Percentiles rank a stretch among this genome's conserved stretches.
phyloP scores from a whole-genome alignment of 1,140 invertebrate genomes.

The Heliconius eleuchia region DNA sequence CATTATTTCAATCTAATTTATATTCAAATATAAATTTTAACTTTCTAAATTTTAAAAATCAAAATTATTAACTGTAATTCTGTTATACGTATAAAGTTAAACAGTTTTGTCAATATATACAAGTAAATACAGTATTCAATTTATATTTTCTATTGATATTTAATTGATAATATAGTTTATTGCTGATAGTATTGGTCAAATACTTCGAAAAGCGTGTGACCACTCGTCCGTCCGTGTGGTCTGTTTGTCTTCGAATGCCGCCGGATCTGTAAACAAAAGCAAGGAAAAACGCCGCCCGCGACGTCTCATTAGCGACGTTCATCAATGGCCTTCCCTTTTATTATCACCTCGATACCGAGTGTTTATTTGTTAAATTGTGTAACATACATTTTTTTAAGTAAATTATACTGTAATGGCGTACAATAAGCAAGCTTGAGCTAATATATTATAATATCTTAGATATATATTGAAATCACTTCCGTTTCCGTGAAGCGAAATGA shows the following conservation, averaged over 20 bases:
- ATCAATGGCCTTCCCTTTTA: conserved; percentile 45
- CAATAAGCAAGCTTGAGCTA: too few species aligned
- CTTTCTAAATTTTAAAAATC: not conserved
- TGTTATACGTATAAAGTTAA: not conserved
- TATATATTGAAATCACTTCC: not conserved
- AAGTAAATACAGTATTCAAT: not conserved
- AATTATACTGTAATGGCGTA: too few species aligned
- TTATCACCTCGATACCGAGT: conserved; percentile 40
- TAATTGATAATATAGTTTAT: conserved; percentile 7
- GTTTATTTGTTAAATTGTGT: conserved; percentile 20
- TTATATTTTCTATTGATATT: not conserved
- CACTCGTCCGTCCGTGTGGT: conserved; percentile 49
- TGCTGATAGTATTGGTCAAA: conserved; percentile 42
- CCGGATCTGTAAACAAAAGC: conserved; percentile 68
- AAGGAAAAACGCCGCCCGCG: conserved; percentile 44
- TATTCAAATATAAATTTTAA: conserved; percentile 13
- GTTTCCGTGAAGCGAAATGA: conserved; percentile 35
- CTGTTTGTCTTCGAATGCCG: conserved; percentile 56
- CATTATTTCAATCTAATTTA: conserved; percentile 24
- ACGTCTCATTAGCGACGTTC: conserved; percentile 50
- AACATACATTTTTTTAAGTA: not conserved
- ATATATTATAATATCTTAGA: not conserved
- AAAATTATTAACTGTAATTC: not conserved
- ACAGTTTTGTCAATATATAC: not conserved
- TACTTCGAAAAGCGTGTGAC: conserved; percentile 53